Evolutionary conservation across 2,888 invertebrate species (phyloP).

Genomic region (Lasioglossum marginatum): DNA sequence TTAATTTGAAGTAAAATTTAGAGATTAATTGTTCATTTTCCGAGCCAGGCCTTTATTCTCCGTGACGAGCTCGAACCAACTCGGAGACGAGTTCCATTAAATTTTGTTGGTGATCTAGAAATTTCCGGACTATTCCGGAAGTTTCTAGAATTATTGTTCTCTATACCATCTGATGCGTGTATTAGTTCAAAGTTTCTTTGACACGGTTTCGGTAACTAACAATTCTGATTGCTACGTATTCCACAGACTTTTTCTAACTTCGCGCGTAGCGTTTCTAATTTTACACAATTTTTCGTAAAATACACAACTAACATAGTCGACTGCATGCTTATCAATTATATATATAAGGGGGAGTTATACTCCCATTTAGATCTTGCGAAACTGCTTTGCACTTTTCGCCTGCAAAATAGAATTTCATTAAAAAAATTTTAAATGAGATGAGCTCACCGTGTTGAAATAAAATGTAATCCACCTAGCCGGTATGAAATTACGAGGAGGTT

Average conservation of each 20-base stretch:
- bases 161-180: background rate
- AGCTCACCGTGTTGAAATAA: background rate
- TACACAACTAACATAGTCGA: background rate
- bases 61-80: background rate
- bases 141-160: background rate
- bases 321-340: background rate
- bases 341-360: background rate
- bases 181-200: background rate
- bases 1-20: background rate
- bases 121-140: background rate
- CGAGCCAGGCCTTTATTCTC: background rate
- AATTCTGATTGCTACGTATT: background rate
- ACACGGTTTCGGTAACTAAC: background rate
- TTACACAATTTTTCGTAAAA: background rate
- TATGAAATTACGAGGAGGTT: background rate
- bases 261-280: background rate
- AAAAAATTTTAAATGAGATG: background rate
- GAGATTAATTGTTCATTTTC: background rate
- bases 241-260: background rate
- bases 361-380: background rate
- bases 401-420: background rate
- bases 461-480: background rate
- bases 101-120: background rate
- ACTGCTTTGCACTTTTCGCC: background rate
- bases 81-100: background rate